Base-by-base conservation (phyloP, 92 coral and sea anemone genomes). In the Phenganax subtilis region DNA sequence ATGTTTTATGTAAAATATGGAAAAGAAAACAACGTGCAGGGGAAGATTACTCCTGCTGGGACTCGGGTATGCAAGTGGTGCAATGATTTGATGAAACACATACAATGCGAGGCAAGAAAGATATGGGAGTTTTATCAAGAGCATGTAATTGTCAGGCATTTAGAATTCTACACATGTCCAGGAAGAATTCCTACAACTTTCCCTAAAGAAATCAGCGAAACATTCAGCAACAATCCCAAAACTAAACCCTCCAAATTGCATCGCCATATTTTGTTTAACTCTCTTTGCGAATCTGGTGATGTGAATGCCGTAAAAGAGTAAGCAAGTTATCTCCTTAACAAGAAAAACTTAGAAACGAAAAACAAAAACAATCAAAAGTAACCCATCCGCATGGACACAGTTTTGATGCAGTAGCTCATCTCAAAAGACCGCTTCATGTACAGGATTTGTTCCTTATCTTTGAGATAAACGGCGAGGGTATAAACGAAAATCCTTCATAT, bases 341-440 rank as follows among this genome's bases (percentile, higher is more conserved):
- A 51, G 29, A 72, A 72, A 47, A 72, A 72, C 25, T 20, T 20
- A 20, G 25, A 72, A 72, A 72, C 60, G 77, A 72, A 28, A 52
- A 72, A 25, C 78, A 72, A 72, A 55, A 52, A 25, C 60, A 17
- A 55, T 51, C 57, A 4, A 72, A 55, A 72, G 57, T 55, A 15
- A 51, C 77, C 56, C 60, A 72, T 12, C 77, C 77, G 31, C 57
- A 15, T 72, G 77, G 77, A 17, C 77, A 78, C 82, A 78, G 82
- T 78, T 57, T 78, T 58, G 73, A 60, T 10, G 82, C 82, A 37
- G 73, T 62, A 30, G 72, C 29, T 12, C 69, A 61, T 25, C 82
- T 78, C 10, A 78, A 78, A 12, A 37, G 72, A 57, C 56, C 25
- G 52, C 72, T 62, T 12, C 71, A 78, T 78, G 57, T 10, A 78